A percentile compares a stretch with the other conserved stretches of the same genome.
Evolutionary conservation across 2,888 invertebrate genomes (phyloP).

Genomic region (Zaprionus bogoriensis): DNA sequence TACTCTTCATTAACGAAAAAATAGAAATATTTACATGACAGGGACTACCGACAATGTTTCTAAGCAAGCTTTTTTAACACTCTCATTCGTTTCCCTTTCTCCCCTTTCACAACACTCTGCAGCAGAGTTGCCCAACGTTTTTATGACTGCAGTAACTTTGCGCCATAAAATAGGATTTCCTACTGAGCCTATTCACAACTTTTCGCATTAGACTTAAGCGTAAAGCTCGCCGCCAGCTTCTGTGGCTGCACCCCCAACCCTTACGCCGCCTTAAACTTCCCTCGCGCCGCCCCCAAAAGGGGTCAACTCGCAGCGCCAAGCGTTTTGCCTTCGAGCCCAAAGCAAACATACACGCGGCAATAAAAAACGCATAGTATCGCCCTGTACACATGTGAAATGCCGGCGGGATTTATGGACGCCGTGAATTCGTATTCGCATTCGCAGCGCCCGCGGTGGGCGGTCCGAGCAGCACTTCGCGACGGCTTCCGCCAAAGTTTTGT

Average conservation of each 20-base stretch:
- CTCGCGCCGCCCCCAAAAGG: constrained; percentile 14
- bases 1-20: background rate
- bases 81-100: background rate
- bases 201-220: constrained; percentile 79
- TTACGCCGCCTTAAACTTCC: background rate
- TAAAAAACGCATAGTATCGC: too few species aligned
- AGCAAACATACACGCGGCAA: constrained; percentile 51
- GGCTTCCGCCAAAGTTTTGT: constrained; percentile 37
- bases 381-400: constrained; percentile 74
- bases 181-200: constrained; percentile 78
- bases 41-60: constrained; percentile 32
- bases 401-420: constrained; percentile 68
- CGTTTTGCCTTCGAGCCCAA: constrained; percentile 34
- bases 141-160: constrained; percentile 78
- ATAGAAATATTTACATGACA: constrained; percentile 43
- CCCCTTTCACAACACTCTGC: background rate
- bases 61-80: constrained; percentile 23
- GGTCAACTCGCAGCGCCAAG: constrained; percentile 41
- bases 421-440: constrained; percentile 47
- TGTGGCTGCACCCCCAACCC: background rate
- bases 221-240: constrained; percentile 68
- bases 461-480: constrained; percentile 3
- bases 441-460: constrained; percentile 13
- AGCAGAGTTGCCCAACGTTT: constrained; percentile 55
- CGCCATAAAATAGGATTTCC: constrained; percentile 77